Conservation (phyloP, 2,797 vertebrate genomes). For the Gephyroberyx darwinii region DNA sequence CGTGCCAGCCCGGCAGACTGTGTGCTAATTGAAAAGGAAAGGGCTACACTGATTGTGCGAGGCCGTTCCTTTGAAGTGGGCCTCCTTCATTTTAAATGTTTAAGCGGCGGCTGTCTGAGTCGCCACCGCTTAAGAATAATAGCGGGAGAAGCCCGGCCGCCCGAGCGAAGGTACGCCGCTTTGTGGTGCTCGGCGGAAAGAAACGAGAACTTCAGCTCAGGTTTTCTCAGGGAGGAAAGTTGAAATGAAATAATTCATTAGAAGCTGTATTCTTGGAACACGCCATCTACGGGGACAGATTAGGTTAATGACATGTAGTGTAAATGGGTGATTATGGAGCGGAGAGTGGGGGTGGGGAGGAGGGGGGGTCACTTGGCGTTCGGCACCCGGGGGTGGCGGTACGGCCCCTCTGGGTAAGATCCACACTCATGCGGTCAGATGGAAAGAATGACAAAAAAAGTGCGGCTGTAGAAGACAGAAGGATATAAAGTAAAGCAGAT, state of each 20-base stretch:
- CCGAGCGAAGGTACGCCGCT: too few species aligned
- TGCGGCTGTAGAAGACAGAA: not conserved
- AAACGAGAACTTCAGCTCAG: constrained; percentile 30
- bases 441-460: constrained; percentile 15
- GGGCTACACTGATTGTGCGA: constrained; percentile 73
- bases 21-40: constrained; percentile 78
- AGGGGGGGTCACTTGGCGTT: constrained; percentile 24
- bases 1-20: constrained; percentile 63
- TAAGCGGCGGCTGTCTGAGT: constrained; percentile 67
- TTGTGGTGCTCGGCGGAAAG: constrained; percentile 34
- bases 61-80: constrained; percentile 75
- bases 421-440: constrained; percentile 43
- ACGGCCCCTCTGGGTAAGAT: constrained; percentile 75
- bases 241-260: constrained; percentile 54
- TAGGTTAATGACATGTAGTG: constrained; percentile 57
- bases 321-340: constrained; percentile 40
- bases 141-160: constrained; percentile 23
- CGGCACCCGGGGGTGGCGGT: constrained; percentile 18
- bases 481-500: too few species aligned
- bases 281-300: constrained; percentile 55
- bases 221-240: not conserved
- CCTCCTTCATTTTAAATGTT: constrained; percentile 77
- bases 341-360: not conserved
- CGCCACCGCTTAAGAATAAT: constrained; percentile 18
- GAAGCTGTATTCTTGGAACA: constrained; percentile 40